Percentiles rank a stretch among this genome's conserved stretches.
Conservation (phyloP, 2,797 vertebrate genomes). For the Macropus fuliginosus region DNA sequence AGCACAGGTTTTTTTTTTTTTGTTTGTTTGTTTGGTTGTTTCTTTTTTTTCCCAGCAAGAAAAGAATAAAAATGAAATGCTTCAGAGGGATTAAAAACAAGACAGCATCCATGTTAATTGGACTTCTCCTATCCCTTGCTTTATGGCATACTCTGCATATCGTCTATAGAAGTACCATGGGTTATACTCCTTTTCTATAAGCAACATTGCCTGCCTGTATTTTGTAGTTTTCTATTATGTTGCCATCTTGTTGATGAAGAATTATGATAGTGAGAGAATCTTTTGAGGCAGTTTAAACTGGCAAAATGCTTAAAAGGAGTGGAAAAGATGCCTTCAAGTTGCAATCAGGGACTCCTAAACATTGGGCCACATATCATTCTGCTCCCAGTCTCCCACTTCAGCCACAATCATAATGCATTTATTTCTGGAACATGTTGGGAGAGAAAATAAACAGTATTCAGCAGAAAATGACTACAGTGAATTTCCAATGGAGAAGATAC, state of each 20-base stretch:
- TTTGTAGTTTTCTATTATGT: conserved; percentile 54
- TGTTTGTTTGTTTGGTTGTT: too few relatives aligned
- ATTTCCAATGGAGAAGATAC: conserved; percentile 55
- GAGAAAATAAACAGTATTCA: conserved; percentile 54
- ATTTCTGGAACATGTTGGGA: conserved; percentile 16
- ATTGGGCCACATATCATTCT: conserved; percentile 56
- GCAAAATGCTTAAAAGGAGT: conserved; percentile 52
- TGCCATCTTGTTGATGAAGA: conserved; percentile 74
- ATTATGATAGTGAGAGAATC: conserved; percentile 66
- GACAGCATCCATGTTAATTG: neutral
- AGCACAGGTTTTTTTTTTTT: neutral
- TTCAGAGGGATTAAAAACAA: neutral
- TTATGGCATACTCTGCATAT: neutral
- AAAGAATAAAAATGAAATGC: neutral
- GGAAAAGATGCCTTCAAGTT: conserved; percentile 52
- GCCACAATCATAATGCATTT: conserved; percentile 44
- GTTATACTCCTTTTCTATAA: conserved; percentile 31
- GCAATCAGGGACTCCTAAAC: conserved; percentile 64
- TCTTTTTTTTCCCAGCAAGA: neutral
- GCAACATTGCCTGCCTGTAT: neutral
- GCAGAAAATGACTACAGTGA: conserved; percentile 53
- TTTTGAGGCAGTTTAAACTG: conserved; percentile 67
- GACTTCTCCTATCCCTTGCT: neutral
- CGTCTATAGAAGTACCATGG: neutral
- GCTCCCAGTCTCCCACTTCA: conserved; percentile 42